phyloP scores from a whole-genome alignment of 1,140 invertebrate genomes.

The Wiebesia pumilae region DNA sequence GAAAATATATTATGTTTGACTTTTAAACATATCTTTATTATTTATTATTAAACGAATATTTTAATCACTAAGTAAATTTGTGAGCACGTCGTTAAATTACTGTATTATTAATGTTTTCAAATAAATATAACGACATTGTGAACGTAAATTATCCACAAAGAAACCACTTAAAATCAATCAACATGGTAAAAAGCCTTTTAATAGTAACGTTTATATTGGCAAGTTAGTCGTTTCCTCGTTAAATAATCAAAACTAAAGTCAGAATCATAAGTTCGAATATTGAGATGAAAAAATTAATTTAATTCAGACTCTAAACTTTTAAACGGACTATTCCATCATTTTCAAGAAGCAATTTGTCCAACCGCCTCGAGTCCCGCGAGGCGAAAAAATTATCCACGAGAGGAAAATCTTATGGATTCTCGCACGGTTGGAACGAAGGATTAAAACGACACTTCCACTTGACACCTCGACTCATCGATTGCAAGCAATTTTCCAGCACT shows the following conservation, averaged over 20 bases:
- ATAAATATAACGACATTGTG: not conserved
- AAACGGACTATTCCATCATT: too few species aligned
- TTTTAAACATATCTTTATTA: not conserved
- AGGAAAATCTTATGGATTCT: not conserved
- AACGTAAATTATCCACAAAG: not conserved
- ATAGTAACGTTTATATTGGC: not conserved
- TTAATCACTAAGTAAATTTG: not conserved
- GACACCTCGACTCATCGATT: constrained; percentile 31
- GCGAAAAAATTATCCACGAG: not conserved
- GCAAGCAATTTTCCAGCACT: constrained; percentile 27
- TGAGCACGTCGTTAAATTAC: not conserved
- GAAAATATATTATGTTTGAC: not conserved
- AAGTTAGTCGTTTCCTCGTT: not conserved
- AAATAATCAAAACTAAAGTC: not conserved
- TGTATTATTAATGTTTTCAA: not conserved
- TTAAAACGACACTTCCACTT: constrained; percentile 42
- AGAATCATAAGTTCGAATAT: not conserved
- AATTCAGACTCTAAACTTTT: not conserved
- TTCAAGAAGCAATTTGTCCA: too few species aligned
- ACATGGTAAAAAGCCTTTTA: not conserved
- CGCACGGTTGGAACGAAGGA: not conserved
- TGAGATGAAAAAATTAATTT: not conserved
- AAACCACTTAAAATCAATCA: not conserved
- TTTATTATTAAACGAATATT: not conserved
- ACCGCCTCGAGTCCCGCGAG: too few species aligned